Evolutionary conservation across 1,140 invertebrate species (phyloP), one percentile per base, ranked within the genome.

Genomic region (Lutraria rhynchaena): DNA sequence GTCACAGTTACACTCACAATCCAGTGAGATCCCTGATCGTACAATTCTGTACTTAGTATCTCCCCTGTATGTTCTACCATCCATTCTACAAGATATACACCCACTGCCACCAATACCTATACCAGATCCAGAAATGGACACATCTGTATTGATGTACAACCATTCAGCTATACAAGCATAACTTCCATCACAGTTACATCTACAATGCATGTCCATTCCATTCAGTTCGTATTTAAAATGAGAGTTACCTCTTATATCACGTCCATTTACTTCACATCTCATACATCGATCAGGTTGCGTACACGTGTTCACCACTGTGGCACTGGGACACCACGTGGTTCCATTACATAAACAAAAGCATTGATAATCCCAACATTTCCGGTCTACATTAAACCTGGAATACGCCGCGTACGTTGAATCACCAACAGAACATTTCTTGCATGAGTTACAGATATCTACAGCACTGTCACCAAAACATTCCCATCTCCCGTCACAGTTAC

Each of bases 261-360:
- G 33, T 17, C 70, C 53, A 33, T 78, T 49, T 24, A 71, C 61
- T 13, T 61, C 33, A 31, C 51, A 60, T 31, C 27, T 41, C 19
- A n/a, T 46, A 24, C 78, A 81, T 4, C 19, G 17, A 29, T 60
- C 51, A 22, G 51, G 63, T 24, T 60, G 31, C n/a, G 19, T 67
- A 49, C 73, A 75, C 2, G 73, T 83, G 44, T 76, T 76, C 3
- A 70, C 49, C 0, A 55, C 73, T 19, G 71, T 70, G 3, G 22
- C 55, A 17, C 35, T 49, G 0, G 82, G 82, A 35, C 82, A 83
- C 2, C 24, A 33, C 24, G 58, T 44, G 15, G 69, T 58, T 2
- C 87, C 87, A 57, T 88, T 83, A 81, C 86, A 87, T 24, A 77
- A 75, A 76, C 87, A 88, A 22, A 74, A 65, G 70, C 87, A 88